Evolutionary conservation across 2,797 vertebrate species (phyloP), one percentile per base, ranked within the genome.

Genomic region (Basileuterus tristriatus): DNA sequence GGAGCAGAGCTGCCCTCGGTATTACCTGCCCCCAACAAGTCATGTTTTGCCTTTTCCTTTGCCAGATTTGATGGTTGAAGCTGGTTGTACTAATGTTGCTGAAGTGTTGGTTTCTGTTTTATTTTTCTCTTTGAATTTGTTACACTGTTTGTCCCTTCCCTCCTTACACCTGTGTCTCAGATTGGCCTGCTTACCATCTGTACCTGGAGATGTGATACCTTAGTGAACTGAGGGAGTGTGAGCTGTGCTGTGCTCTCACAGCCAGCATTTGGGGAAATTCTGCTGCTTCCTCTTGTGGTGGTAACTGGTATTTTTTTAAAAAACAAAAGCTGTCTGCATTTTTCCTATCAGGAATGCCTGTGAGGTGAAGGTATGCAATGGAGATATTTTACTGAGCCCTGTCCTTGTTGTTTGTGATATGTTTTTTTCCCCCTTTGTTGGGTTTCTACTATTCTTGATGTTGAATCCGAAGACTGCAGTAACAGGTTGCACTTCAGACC

Each of bases 221-320:
- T 62, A 1, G 29, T 77, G 47, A 53, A 34, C 13, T 39, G 27
- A 23, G 60, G 41, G 23, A 65, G 39, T 29, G 26, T 32, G 84
- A 84, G 72, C 20, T 41, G 52, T 49, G 58, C 4, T 60, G 2
- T 65, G n/a, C 36, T 53, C n/a, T 81, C 55, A 5, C 49, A 65
- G 34, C 34, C 44, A 50, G 43, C n/a, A 2, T 29, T 36, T 2
- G 37, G 30, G 41, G 63, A 60, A 70, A 47, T 80, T 44, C 18
- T 62, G 46, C 63, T 93, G 56, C 93, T 95, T 94, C 87, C 90
- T 94, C 94, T 94, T 80, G 91, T 88, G 83, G 76, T 80, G 50
- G 46, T 75, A 81, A 75, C 53, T 23, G 94, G 82, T 96, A 94
- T 83, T 89, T 87, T 76, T 86, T 58, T 2, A 21, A 63, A 65